phyloP scores from a whole-genome alignment of 1,140 invertebrate species.

The Asbolus verrucosus region DNA sequence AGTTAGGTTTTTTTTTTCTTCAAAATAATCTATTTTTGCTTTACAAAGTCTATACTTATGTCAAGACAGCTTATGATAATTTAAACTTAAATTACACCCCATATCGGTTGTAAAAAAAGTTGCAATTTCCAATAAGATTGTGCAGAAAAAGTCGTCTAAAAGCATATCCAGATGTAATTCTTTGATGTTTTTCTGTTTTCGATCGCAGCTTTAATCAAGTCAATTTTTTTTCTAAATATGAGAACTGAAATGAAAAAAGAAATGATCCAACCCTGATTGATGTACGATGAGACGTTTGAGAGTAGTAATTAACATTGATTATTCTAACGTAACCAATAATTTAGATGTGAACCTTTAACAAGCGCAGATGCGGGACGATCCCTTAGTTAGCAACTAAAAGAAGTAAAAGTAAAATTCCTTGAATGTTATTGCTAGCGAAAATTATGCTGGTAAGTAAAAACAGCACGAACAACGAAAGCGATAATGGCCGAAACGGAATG shows the following conservation, averaged over 20 bases:
- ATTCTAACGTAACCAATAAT: conserved; percentile 7
- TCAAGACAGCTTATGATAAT: too few relatives aligned
- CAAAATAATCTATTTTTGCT: too few relatives aligned
- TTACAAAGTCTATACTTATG: too few relatives aligned
- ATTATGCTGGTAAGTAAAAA: conserved; percentile 42
- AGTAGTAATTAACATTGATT: conserved; percentile 37
- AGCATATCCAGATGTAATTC: conserved; percentile 3
- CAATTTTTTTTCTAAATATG: conserved; percentile 16
- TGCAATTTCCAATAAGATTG: conserved; percentile 26
- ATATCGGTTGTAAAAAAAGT: too few relatives aligned
- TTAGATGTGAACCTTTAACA: neutral
- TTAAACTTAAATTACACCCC: too few relatives aligned
- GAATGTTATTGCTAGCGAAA: conserved; percentile 7
- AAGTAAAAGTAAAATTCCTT: conserved; percentile 25
- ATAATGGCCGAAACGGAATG: conserved; percentile 29
- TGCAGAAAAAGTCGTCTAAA: neutral
- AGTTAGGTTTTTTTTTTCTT: too few relatives aligned
- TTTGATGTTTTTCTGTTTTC: conserved; percentile 11
- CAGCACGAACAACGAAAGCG: conserved; percentile 28
- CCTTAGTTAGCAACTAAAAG: conserved; percentile 15
- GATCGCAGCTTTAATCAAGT: conserved; percentile 23
- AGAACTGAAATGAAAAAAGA: conserved; percentile 26
- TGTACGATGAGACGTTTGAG: conserved; percentile 1
- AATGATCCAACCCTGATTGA: conserved; percentile 32
- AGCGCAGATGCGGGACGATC: conserved; percentile 15